Percentiles rank a stretch among this genome's conserved stretches.
Conservation (phyloP, 2,888 invertebrate genomes). For the Myathropa florea region DNA sequence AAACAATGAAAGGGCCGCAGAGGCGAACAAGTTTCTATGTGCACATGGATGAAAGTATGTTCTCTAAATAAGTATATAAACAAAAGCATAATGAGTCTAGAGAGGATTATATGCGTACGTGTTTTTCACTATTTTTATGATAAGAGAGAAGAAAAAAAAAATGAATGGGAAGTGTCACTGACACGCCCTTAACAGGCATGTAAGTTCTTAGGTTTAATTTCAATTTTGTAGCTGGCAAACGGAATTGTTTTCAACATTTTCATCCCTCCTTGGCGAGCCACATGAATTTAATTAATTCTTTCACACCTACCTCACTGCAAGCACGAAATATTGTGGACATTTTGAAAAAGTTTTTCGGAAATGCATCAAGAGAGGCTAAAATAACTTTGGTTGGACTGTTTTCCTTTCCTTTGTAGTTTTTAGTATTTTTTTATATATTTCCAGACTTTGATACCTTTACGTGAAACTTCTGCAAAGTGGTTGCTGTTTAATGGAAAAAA, state of each 20-base stretch:
- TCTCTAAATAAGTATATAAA: not conserved
- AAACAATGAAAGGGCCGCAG: slow-evolving; percentile 21
- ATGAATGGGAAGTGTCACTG: not conserved
- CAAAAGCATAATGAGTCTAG: not conserved
- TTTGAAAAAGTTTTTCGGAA: too few species aligned
- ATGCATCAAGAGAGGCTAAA: not conserved
- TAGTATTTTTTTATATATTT: not conserved
- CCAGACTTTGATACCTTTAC: too few species aligned
- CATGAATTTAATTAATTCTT: not conserved
- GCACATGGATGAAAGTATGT: not conserved
- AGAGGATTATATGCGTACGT: not conserved
- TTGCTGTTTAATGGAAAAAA: too few species aligned
- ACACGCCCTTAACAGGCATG: not conserved
- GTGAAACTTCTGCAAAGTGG: too few species aligned
- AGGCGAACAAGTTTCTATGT: not conserved
- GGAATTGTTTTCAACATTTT: too few species aligned
- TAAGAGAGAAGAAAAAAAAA: not conserved
- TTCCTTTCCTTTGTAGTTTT: not conserved
- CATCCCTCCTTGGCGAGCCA: not conserved
- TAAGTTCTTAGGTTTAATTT: not conserved
- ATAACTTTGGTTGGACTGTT: not conserved
- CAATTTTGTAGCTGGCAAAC: not conserved
- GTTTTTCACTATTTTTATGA: not conserved
- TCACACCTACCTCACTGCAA: not conserved
- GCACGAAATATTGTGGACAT: not conserved